Evolutionary conservation across 2,888 invertebrate species (phyloP), one percentile per base, ranked within the genome.

Genomic region (Ischnura elegans): DNA sequence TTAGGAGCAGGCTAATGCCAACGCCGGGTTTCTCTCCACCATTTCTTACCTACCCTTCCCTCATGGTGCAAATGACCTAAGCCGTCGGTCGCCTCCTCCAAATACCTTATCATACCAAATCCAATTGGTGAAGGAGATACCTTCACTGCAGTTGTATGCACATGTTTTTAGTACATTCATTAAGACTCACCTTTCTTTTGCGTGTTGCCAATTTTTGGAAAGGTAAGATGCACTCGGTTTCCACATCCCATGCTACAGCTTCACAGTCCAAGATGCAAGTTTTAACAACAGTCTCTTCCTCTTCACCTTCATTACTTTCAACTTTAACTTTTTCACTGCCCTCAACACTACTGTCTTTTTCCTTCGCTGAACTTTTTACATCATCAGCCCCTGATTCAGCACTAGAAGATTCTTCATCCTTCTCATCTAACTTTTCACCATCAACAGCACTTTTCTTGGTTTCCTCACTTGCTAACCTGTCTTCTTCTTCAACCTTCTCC

Each of bases 251-350:
- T 0, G 99, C 99, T 1, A 99, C 99, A 6, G 99, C 99, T 96
- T 99, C 99, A 94, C 99, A 98, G 96, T 99, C 99, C 94, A 99
- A 96, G 95, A 99, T 98, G 95, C 98, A 99, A 55, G 98, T 98
- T 87, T 96, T 96, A 0, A 99, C 98, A 42, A 95, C 94, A 0
- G 95, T 95, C 0, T 96, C 96, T 94, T 96, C 96, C 94, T 97
- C 96, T 93, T 97, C 96, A 45, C 96, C 95, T 43, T 97, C 96
- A 25, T 66, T 10, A 42, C 8, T 21, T 51, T 87, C 42, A 36
- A 19, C 87, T 55, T 42, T 43, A 10, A 36, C 87, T 51, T 55
- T 36, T 43, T 25, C 61, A 4, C 16, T n/a, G 25, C 42, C 61
- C 16, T 55, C 25, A 42, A 5, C 43, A 36, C 76, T 76, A 8